These are phyloP conservation scores for Oreochromis grahami DNA, from an alignment of 2,797 vertebrate species.

Conservation along the genomic window DNA sequence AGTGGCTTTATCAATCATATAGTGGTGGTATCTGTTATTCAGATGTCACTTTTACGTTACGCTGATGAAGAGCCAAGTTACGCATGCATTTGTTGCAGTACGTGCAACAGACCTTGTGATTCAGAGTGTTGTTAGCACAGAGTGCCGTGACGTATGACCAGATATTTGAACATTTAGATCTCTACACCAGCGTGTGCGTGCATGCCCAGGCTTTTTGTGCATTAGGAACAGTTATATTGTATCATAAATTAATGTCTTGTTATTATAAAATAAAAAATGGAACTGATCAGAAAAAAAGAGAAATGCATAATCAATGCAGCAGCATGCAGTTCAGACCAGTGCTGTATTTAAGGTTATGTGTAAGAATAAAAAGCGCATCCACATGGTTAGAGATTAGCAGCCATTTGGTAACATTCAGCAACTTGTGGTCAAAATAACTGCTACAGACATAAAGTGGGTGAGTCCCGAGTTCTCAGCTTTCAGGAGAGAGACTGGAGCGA, in stretches of 20 bases:
- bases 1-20: fast-evolving
- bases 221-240: not conserved
- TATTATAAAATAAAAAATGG: not conserved
- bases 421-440: not conserved
- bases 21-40: not conserved
- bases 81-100: not conserved
- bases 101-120: not conserved
- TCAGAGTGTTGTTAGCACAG: not conserved
- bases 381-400: not conserved
- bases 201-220: not conserved
- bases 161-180: not conserved
- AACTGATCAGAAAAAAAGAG: not conserved
- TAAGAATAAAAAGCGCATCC: fast-evolving
- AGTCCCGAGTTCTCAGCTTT: fast-evolving
- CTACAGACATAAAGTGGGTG: fast-evolving
- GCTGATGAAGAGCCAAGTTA: not conserved
- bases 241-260: not conserved
- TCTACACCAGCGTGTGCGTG: not conserved
- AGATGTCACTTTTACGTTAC: not conserved
- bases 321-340: no score
- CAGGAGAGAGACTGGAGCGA: not conserved
- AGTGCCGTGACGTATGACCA: fast-evolving
- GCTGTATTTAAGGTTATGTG: not conserved
- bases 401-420: fast-evolving
- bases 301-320: not conserved